Evolutionary conservation across 2,888 invertebrate genomes (phyloP), one percentile per base, ranked within the genome.

Genomic region (Ganaspis brasiliensis): DNA sequence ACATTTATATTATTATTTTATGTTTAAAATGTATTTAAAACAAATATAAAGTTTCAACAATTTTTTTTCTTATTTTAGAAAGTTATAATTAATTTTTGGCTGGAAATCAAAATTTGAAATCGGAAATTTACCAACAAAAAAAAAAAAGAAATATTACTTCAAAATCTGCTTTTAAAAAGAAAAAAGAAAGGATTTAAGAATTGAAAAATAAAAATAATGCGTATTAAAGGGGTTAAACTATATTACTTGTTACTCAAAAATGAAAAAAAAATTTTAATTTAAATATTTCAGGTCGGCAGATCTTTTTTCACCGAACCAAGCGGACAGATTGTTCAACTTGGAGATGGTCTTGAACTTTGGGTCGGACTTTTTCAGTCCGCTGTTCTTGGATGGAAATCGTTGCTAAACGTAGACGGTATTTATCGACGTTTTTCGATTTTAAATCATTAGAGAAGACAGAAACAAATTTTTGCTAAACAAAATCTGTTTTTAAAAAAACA

Each of bases 361-460:
- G 95, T 96, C 77, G 99, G 99, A 5, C 94, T 98, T 87, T 99
- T 97, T 92, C 98, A 98, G 91, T 96, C 97, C 9, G 97, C 98
- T 0, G 94, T 98, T 80, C 94, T 98, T 73, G 98, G 98, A 12
- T 96, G 97, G 94, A 95, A 94, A 84, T 96, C 97, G 72, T 92
- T 83, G 61, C 92, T 99, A 52, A 99, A 99, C 91, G 95, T 99
- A 75, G 99, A 99, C 92, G 96, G 96, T 96, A 90, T 87, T 37
- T 67, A 19, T 31, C 6, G 31, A 2, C 56, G 35, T 31, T 6
- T 61, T 49, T 35, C n/a, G 6, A n/a, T 52, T 52, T 10, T 1
- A 40, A 12, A 40, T n/a, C n/a, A n/a, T n/a, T n/a, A n/a, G n/a
- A n/a, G n/a, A n/a, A n/a, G n/a, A n/a, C n/a, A 8, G 19, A 49